Percentiles rank a stretch among this genome's conserved stretches.
phyloP scores from a whole-genome alignment of 2,888 invertebrate species.

The Andrena camellia region DNA sequence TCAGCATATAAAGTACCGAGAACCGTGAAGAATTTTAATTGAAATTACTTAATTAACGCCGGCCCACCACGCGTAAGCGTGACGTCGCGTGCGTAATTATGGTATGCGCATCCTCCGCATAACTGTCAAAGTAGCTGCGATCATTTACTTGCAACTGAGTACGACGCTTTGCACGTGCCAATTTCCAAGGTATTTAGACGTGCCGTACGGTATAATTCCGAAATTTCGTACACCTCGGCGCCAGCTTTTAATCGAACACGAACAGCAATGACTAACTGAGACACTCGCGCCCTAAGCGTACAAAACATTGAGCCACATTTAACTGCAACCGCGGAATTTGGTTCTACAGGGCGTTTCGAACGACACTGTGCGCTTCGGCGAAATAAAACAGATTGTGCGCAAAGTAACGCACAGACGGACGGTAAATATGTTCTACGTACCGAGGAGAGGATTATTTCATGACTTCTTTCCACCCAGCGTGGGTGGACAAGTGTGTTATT shows the following conservation, averaged over 20 bases:
- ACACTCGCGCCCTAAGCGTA: not conserved
- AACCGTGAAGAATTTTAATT: conserved; percentile 77
- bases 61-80: conserved; percentile 25
- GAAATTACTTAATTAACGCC: conserved; percentile 78
- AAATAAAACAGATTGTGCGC: not conserved
- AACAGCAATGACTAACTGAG: conserved; percentile 23
- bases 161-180: conserved; percentile 25
- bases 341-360: not conserved
- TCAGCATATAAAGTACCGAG: conserved; percentile 57
- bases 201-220: conserved; percentile 25
- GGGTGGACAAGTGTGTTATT: not conserved
- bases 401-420: no score
- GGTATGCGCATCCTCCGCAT: conserved; percentile 42
- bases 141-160: conserved; percentile 24
- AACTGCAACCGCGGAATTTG: not conserved
- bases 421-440: no score
- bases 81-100: conserved; percentile 44
- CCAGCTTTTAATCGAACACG: conserved; percentile 33
- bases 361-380: not conserved
- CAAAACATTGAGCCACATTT: not conserved
- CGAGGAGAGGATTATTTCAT: not conserved
- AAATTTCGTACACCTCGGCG: conserved; percentile 13
- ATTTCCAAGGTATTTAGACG: conserved; percentile 54
- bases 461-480: no score
- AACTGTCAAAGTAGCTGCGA: conserved; percentile 54